Evolutionary conservation across 2,113 vertebrate species (phyloP).

Genomic region (Parus major): DNA sequence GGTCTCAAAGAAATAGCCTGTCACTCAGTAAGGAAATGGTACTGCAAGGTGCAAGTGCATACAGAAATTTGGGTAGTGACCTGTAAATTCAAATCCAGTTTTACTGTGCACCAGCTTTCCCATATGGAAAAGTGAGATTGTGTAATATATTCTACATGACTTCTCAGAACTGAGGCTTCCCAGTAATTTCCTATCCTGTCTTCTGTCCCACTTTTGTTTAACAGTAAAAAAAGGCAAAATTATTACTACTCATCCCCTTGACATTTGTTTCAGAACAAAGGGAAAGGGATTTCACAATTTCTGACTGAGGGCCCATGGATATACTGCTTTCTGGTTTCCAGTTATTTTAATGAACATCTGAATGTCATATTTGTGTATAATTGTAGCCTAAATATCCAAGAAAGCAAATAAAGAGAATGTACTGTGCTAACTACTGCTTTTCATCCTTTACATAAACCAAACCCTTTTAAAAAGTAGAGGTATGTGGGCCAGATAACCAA

Average conservation of each 20-base stretch:
- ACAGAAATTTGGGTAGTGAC: not conserved
- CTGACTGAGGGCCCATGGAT: not conserved
- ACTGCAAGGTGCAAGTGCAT: not conserved
- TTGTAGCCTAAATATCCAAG: not conserved
- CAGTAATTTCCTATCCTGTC: not conserved
- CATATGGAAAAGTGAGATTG: not conserved
- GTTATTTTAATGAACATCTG: rapidly evolving
- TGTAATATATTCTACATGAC: not conserved
- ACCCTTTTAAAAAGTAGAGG: not conserved
- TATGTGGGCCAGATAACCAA: not conserved
- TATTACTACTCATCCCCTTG: not conserved
- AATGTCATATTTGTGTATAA: not conserved
- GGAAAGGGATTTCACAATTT: not conserved
- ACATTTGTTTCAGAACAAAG: not conserved
- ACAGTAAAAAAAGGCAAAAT: not conserved
- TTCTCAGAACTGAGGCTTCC: not conserved
- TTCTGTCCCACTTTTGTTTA: not conserved
- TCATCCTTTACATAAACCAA: not conserved
- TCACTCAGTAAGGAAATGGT: not conserved
- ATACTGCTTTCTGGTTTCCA: not conserved
- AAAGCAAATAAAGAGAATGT: not conserved
- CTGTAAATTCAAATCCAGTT: not conserved
- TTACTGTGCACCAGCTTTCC: not conserved
- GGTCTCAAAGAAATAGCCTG: not conserved
- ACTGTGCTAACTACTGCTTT: not conserved